phyloP scores from a whole-genome alignment of 2,113 vertebrate species.

The Hemiscyllium ocellatum region DNA sequence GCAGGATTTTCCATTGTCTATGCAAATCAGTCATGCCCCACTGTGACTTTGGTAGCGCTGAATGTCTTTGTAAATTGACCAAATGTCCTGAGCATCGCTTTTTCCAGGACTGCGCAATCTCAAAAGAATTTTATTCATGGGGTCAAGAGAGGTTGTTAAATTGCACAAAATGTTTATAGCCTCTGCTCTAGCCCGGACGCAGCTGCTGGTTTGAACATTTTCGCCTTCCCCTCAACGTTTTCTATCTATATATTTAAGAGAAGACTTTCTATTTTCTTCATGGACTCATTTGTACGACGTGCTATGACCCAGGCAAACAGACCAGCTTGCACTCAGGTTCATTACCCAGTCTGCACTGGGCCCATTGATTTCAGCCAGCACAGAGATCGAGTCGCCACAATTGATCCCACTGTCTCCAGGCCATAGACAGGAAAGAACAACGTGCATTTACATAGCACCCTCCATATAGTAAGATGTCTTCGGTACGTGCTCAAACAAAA shows the following conservation, averaged over 20 bases:
- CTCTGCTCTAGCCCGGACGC: not conserved
- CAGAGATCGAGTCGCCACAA: too few relatives aligned
- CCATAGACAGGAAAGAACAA: too few relatives aligned
- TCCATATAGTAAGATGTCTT: too few relatives aligned
- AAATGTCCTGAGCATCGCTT: not conserved
- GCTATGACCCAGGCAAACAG: not conserved
- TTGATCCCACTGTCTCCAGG: too few relatives aligned
- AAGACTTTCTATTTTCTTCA: not conserved
- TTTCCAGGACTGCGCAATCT: not conserved
- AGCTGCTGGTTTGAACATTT: not conserved
- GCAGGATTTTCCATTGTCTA: not conserved
- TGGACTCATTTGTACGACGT: not conserved
- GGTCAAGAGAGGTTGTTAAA: not conserved
- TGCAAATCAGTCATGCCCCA: not conserved
- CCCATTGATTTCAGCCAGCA: too few relatives aligned
- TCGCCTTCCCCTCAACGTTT: not conserved
- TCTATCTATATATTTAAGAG: not conserved
- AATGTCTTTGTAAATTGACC: not conserved
- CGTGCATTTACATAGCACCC: too few relatives aligned
- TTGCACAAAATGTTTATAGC: not conserved
- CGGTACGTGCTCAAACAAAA: too few relatives aligned
- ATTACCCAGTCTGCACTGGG: too few relatives aligned
- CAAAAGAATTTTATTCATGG: not conserved
- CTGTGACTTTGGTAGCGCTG: not conserved
- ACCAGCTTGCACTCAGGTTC: too few relatives aligned